Evolutionary conservation across 1,140 invertebrate genomes (phyloP), one percentile per base, ranked within the genome.

Genomic region (Bacillus rossius): DNA sequence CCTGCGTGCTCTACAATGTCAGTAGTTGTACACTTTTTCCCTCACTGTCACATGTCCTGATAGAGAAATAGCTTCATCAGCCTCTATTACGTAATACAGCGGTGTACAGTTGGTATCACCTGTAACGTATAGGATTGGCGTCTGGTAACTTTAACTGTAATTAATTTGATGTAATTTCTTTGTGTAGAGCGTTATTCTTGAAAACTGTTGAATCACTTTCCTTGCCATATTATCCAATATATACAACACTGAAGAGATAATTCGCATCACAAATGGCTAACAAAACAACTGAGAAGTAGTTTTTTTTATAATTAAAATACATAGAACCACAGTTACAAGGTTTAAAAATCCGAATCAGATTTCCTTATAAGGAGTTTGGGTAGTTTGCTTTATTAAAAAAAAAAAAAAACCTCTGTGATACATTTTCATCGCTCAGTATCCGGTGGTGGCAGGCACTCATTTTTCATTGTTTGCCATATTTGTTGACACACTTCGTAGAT

Each of bases 1-100:
- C 29, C 29, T 34, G 4, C 29, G 10, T 7, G 29, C 29, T 34
- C 29, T 4, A 4, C 10, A 34, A 34, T 34, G 29, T 7, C 29
- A 34, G 29, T 34, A 34, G 29, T 34, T 34, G 29, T 34, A 34
- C 10, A 34, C 29, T 10, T 34, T 34, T 34, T 34, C 5, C 10
- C 10, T 34, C 10, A 7, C 29, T 7, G 29, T 34, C 29, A 10
- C 29, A 4, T 34, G 29, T 7, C 10, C 29, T 7, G 47, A 23
- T 4, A 22, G 20, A 5, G 17, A 64, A 68, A 81, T 82, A 40
- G 76, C 77, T 54, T 77, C 74, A 67, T 81, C 77, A 8, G 69
- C 78, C 22, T 79, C 61, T 65, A 81, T 69, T 25, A 73, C 62
- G 59, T 72, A 70, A 29, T 69, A 65, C 40, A 71, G 61, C 42